phyloP scores from a whole-genome alignment of 1,140 invertebrate species.

The Drosophila auraria region DNA sequence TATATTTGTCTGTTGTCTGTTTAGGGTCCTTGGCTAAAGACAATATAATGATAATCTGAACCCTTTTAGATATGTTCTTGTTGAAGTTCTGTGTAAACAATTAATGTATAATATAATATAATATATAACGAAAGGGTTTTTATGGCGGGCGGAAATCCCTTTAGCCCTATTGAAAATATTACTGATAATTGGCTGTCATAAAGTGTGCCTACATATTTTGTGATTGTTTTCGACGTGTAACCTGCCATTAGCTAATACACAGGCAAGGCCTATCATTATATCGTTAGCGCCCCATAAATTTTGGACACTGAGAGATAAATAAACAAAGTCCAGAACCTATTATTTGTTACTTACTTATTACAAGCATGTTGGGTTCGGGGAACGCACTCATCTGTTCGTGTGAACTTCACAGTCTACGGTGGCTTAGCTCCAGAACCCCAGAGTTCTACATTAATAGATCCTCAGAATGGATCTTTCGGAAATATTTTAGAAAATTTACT shows the following conservation, averaged over 20 bases:
- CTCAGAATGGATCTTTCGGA: background rate
- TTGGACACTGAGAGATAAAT: background rate
- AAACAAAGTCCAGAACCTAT: background rate
- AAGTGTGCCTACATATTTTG: background rate
- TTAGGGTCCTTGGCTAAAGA: too few relatives aligned
- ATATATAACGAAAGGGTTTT: background rate
- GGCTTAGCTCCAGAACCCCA: background rate
- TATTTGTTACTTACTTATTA: too few relatives aligned
- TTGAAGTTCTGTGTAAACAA: background rate
- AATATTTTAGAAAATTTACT: background rate
- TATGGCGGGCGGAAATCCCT: background rate
- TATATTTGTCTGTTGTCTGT: too few relatives aligned
- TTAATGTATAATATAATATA: too few relatives aligned
- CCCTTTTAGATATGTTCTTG: background rate
- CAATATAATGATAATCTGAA: too few relatives aligned
- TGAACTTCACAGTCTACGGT: background rate
- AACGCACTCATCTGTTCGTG: too few relatives aligned
- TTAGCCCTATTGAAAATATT: background rate
- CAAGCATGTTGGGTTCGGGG: background rate
- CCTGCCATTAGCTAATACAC: background rate
- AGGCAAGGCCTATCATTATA: constrained; percentile 1
- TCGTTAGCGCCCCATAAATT: background rate
- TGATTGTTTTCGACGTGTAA: background rate
- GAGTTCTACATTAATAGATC: too few relatives aligned
- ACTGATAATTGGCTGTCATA: constrained; percentile 7